Conservation (phyloP, 2,797 vertebrate genomes). For the Falco naumanni region DNA sequence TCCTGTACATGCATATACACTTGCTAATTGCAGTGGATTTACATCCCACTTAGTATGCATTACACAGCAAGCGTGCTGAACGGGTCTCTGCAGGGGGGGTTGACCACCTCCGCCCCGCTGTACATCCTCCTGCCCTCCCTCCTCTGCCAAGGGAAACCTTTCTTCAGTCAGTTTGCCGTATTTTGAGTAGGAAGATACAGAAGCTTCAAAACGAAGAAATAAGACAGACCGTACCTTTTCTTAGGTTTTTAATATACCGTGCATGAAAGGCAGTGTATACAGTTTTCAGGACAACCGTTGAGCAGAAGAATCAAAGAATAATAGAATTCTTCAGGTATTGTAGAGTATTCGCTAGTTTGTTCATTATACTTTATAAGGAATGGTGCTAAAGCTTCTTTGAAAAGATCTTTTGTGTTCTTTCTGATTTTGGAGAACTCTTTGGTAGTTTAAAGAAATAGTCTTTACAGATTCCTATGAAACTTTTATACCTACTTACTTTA, state of each 20-base stretch:
- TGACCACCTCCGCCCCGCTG: neutral
- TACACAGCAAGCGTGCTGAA: neutral
- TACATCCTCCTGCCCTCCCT: neutral
- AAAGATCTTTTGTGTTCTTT: neutral
- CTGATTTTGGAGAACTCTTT: neutral
- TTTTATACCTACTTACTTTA: neutral
- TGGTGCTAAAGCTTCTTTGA: neutral
- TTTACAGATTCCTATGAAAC: neutral
- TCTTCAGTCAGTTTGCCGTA: neutral
- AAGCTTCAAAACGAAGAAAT: neutral
- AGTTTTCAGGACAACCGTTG: neutral
- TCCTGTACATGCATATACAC: neutral
- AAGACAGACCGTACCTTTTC: neutral
- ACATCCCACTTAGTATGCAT: neutral
- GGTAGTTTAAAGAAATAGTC: neutral
- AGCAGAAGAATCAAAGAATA: neutral
- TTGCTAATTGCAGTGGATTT: conserved; percentile 16
- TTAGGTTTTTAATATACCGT: neutral
- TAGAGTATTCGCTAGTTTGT: neutral
- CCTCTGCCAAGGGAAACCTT: neutral
- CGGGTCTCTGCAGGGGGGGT: rapidly evolving
- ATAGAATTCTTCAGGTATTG: neutral
- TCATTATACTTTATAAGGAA: neutral
- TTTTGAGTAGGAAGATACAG: neutral
- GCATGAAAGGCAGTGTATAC: neutral